phyloP scores from a whole-genome alignment of 2,113 vertebrate genomes.

The Anhinga rufa region DNA sequence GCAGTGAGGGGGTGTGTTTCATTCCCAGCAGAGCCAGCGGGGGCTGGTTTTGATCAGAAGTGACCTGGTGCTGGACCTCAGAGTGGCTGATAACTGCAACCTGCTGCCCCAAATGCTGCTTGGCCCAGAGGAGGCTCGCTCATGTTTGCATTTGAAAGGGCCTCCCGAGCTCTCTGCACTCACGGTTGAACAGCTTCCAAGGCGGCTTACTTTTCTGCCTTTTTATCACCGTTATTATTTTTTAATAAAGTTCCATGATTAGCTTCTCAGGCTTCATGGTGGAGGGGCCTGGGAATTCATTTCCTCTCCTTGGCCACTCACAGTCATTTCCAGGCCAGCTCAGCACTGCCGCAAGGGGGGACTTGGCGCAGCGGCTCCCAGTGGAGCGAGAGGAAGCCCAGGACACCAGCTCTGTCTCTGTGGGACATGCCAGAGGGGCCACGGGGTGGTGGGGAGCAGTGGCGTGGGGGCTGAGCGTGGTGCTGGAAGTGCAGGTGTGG shows the following conservation, averaged over 20 bases:
- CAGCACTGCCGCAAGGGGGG: neutral
- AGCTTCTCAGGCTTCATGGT: slow-evolving; percentile 11
- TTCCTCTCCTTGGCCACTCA: slow-evolving; percentile 27
- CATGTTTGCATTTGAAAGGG: slow-evolving; percentile 32
- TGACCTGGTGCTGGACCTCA: neutral
- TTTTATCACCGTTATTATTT: slow-evolving; percentile 36
- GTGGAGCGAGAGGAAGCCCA: neutral
- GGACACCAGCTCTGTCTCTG: neutral
- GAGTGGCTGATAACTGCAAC: neutral
- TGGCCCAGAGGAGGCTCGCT: neutral
- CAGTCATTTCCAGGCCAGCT: neutral
- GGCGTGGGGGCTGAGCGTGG: accelerated
- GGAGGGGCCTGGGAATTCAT: slow-evolving; percentile 34
- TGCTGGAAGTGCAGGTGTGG: neutral
- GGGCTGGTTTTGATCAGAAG: slow-evolving; percentile 41
- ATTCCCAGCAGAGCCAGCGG: slow-evolving; percentile 15
- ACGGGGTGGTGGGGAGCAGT: neutral
- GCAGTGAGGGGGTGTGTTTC: neutral
- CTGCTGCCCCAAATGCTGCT: neutral
- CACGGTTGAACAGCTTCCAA: slow-evolving; percentile 18
- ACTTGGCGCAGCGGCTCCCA: neutral
- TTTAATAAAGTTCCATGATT: slow-evolving; percentile 56
- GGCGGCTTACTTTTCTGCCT: neutral
- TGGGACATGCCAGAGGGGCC: neutral
- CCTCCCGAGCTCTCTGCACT: neutral